Percentiles rank a stretch among this genome's conserved stretches.
Evolutionary conservation across 2,888 invertebrate species (phyloP).

Genomic region (Drosophila testacea): DNA sequence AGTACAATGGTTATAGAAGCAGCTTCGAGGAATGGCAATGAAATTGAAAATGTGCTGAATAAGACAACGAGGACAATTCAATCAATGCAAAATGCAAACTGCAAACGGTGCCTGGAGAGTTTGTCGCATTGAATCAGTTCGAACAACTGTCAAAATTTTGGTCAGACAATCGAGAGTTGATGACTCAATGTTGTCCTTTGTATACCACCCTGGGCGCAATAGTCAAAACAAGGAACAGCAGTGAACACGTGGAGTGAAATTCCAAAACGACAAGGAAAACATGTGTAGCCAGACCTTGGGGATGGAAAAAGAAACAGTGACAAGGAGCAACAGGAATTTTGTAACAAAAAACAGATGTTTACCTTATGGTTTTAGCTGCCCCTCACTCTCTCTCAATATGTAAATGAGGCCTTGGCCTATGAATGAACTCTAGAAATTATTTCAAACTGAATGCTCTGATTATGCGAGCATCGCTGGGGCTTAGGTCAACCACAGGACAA

Average conservation of each 20-base stretch:
- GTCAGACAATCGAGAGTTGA: slow-evolving; percentile 57
- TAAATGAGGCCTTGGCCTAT: slow-evolving; percentile 34
- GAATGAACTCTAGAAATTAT: slow-evolving; percentile 38
- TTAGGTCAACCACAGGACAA: slow-evolving; percentile 45
- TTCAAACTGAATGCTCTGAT: slow-evolving; percentile 34
- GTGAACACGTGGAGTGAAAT: slow-evolving; percentile 44
- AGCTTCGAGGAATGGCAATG: slow-evolving; percentile 38
- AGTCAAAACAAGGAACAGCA: slow-evolving; percentile 63
- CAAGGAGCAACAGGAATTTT: slow-evolving; percentile 4
- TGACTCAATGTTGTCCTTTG: slow-evolving; percentile 62
- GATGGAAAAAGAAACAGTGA: slow-evolving; percentile 5
- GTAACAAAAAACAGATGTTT: slow-evolving; percentile 56
- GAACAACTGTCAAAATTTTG: slow-evolving; percentile 61
- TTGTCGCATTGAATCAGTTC: slow-evolving; percentile 19
- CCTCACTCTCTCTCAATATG: slow-evolving; percentile 4
- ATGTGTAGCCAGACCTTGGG: slow-evolving; percentile 60
- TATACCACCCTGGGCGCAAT: slow-evolving; percentile 61
- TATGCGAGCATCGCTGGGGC: slow-evolving; percentile 25
- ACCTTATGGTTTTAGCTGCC: slow-evolving; percentile 47
- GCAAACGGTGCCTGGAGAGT: slow-evolving; percentile 56
- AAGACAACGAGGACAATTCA: slow-evolving; percentile 54
- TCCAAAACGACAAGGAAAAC: slow-evolving; percentile 47
- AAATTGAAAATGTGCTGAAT: slow-evolving; percentile 32
- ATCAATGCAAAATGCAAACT: slow-evolving; percentile 67
- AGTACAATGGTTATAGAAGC: slow-evolving; percentile 32